Evolutionary conservation across 2,797 vertebrate genomes (phyloP).

Genomic region (Glyptemys insculpta): DNA sequence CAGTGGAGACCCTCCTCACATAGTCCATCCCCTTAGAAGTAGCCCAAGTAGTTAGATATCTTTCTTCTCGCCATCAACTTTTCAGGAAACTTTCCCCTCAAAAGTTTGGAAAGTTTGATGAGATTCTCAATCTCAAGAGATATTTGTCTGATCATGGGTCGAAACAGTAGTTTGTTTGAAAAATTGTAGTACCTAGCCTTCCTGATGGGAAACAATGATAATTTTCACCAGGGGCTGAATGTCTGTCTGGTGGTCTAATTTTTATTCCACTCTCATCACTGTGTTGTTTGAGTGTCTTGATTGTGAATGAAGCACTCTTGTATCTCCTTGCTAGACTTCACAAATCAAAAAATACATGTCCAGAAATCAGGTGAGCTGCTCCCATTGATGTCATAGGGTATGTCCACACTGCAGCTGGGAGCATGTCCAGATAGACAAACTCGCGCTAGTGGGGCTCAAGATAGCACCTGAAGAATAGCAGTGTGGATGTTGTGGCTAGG

Average conservation of each 20-base stretch:
- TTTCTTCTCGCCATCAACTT: not conserved
- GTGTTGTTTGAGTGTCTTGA: not conserved
- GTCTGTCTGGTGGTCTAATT: not conserved
- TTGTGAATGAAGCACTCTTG: not conserved
- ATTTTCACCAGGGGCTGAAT: not conserved
- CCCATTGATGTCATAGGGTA: not conserved
- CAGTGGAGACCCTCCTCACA: not conserved
- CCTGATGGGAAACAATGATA: not conserved
- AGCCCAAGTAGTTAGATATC: not conserved
- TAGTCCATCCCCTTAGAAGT: not conserved
- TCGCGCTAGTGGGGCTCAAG: too few relatives aligned
- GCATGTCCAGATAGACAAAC: too few relatives aligned
- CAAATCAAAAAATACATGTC: not conserved
- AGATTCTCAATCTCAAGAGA: not conserved
- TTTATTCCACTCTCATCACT: not conserved
- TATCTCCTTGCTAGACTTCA: not conserved
- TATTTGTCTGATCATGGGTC: not conserved
- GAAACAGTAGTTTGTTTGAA: not conserved
- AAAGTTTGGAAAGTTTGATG: not conserved
- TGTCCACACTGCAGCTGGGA: too few relatives aligned
- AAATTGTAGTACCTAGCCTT: not conserved
- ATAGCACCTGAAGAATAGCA: too few relatives aligned
- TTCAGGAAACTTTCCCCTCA: not conserved
- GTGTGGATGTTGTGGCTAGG: too few relatives aligned
- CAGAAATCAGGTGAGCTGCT: not conserved